Evolutionary conservation across 1,140 invertebrate species (phyloP), one percentile per base, ranked within the genome.

Genomic region (Chelonus insularis): DNA sequence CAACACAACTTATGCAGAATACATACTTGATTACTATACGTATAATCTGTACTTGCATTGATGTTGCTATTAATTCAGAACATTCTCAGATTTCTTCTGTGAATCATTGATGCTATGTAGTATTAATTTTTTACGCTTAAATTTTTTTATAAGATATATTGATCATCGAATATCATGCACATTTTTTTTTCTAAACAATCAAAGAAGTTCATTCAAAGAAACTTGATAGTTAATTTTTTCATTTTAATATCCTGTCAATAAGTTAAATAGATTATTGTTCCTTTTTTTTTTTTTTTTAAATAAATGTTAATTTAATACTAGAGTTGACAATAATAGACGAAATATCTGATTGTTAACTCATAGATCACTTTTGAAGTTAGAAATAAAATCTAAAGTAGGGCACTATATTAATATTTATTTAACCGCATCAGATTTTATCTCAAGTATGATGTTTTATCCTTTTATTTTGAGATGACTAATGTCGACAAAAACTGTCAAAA

Each of bases 11-110:
- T n/a, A n/a, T n/a, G n/a, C n/a, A n/a, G n/a, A n/a, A n/a, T n/a
- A 11, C 11, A 34, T 34, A 34, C 32, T 11, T 39, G 14, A 39
- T 12, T 41, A 23, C 20, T 37, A 23, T 14, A 36, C 18, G 47
- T 39, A 34, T 36, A 23, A 54, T 60, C 18, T 41, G 29, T 34
- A 54, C 54, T 54, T 21, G 23, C 16, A 54, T 51, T 45, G 45
- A 16, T 61, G 34, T 45, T 29, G 43, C 18, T 37, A 37, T 29
- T 9, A 14, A 21, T 11, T 5, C 60, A 32, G 47, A 55, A 59
- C 56, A 58, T 62, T 18, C 58, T 73, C 70, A 39, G 11, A 39
- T 73, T 73, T 69, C 70, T 73, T 73, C 72, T 57, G 7, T 60
- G 70, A 72, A 73, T 7, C 57, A 52, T 20, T 8, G 25, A 36